Conservation (phyloP, 2,113 vertebrate genomes). For the Ictalurus furcatus region DNA sequence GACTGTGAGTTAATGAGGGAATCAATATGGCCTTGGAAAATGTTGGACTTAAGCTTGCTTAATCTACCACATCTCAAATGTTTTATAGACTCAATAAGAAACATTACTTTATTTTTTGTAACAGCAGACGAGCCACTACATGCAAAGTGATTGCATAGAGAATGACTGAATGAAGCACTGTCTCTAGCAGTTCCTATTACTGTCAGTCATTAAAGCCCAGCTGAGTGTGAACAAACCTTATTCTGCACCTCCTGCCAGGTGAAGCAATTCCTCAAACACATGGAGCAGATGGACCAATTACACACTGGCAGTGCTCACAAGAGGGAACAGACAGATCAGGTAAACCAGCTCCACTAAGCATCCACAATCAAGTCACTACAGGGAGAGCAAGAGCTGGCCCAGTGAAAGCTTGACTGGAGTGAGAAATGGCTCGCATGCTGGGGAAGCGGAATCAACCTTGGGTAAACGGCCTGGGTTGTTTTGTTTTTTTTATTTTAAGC, state of each 20-base stretch:
- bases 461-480: neutral
- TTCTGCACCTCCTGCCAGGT: conserved; percentile 52
- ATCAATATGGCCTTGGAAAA: conserved; percentile 16
- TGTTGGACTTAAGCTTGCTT: neutral
- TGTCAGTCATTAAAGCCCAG: conserved; percentile 51
- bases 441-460: conserved; percentile 20
- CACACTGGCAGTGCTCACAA: conserved; percentile 50
- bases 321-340: conserved; percentile 50
- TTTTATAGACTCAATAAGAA: neutral
- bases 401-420: conserved; percentile 32
- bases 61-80: neutral
- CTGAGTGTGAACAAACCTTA: conserved; percentile 45
- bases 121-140: neutral
- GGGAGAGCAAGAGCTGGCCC: conserved; percentile 39
- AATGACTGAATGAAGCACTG: conserved; percentile 36
- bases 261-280: conserved; percentile 49
- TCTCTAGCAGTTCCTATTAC: conserved; percentile 44
- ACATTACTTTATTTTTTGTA: neutral
- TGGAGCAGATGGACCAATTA: conserved; percentile 56
- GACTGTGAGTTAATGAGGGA: neutral
- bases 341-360: conserved; percentile 41
- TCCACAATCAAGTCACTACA: conserved; percentile 38
- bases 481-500: conserved; percentile 12
- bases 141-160: conserved; percentile 28
- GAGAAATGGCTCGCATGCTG: conserved; percentile 26